These are phyloP conservation scores for Phenganax marumi DNA, from an alignment of 92 coral and sea anemone species.

Conservation along the genomic window DNA sequence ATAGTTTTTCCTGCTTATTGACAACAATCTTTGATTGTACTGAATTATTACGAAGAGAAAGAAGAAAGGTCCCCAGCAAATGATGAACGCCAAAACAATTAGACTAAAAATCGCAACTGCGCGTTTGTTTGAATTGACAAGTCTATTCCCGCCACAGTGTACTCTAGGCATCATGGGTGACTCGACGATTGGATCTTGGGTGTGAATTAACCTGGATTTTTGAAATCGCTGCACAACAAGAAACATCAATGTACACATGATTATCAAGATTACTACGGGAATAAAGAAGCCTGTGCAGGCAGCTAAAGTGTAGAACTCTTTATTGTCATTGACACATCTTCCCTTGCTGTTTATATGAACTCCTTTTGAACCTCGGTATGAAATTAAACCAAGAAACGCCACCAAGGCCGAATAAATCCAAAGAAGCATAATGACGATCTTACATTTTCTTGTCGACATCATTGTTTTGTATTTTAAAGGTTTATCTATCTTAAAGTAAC, in stretches of 20 bases:
- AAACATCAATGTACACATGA: slow-evolving; percentile 47
- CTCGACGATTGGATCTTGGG: not conserved
- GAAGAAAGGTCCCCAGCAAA: slow-evolving; percentile 97
- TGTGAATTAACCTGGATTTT: slow-evolving; percentile 7
- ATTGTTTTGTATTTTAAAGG: slow-evolving; percentile 42
- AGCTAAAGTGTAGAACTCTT: slow-evolving; percentile 40
- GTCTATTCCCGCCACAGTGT: slow-evolving; percentile 57
- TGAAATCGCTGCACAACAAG: slow-evolving; percentile 39
- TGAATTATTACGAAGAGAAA: slow-evolving; percentile 72
- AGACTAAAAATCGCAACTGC: slow-evolving; percentile 83
- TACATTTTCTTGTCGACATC: slow-evolving; percentile 32
- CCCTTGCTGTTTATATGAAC: slow-evolving; percentile 1
- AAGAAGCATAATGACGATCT: slow-evolving; percentile 50
- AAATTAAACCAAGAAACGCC: slow-evolving; percentile 36
- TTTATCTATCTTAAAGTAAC: slow-evolving; percentile 29
- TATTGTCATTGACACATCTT: slow-evolving; percentile 41
- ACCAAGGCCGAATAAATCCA: slow-evolving; percentile 75
- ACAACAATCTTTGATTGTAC: slow-evolving; percentile 45
- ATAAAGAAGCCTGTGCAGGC: slow-evolving; percentile 36
- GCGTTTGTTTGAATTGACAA: slow-evolving; percentile 28
- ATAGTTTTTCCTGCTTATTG: not conserved
- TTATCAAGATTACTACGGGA: slow-evolving; percentile 33
- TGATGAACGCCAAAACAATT: slow-evolving; percentile 76
- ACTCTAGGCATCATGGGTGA: slow-evolving; percentile 27
- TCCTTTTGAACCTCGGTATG: slow-evolving; percentile 36